Base-by-base conservation (phyloP, 2,797 vertebrate genomes). In the Sebastes nivosus region DNA sequence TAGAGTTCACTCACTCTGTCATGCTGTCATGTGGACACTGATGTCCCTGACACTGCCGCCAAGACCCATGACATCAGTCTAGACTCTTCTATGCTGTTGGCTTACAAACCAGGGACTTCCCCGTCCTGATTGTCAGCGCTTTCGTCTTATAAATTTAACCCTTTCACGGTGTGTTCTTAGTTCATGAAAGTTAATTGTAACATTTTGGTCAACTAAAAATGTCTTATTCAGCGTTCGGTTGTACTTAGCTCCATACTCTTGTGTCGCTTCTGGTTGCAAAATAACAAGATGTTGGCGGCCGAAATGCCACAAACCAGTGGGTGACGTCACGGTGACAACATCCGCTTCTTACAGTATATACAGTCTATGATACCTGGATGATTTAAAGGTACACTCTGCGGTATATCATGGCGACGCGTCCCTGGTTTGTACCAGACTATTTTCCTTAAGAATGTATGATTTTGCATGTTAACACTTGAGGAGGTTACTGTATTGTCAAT, bases 11-110 rank as follows among this genome's bases (percentile, higher is more conserved):
- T 80, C 80, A 22, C 72, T 81, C 84, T 80, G 46, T 78, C 82
- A 75, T 50, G 57, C 84, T 86, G 87, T 91, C 88, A 88, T 80
- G 71, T 82, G 82, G 71, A 89, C 86, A 80, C 69, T 81, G 83
- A 58, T 85, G 66, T 90, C 73, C 72, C 72, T 34, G 70, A 74
- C 80, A 79, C 78, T 66, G 20, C 75, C 85, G 80, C 82, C 81
- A 83, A 77, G 65, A 88, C 85, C 77, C 71, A 63, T 87, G 88
- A 85, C 85, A 88, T 88, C 84, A 77, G 82, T 91, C 87, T 80
- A 72, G 78, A 88, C 71, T 13, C 50, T 69, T 83, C 65, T 73
- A 67, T 79, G 80, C 78, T 54, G 22, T 59, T 87, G 71, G 60
- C 71, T 67, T 70, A 70, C 79, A 79, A 77, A 81, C 81, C 57